A percentile compares a stretch with the other conserved stretches of the same genome.
These are phyloP conservation scores for Halocynthia roretzi DNA, from an alignment of 23 tunicate genomes.

Conservation along the genomic window DNA sequence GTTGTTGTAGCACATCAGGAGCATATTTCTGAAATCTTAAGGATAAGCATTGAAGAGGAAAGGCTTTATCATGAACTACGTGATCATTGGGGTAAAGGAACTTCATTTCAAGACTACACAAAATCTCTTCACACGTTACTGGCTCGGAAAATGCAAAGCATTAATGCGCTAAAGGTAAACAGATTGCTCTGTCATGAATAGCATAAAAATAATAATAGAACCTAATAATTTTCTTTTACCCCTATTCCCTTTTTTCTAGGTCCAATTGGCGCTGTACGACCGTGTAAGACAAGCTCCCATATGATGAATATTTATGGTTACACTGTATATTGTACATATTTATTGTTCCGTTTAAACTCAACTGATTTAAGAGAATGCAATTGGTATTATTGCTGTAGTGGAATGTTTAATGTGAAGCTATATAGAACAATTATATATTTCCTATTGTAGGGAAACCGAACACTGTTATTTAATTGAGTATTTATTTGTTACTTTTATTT, in stretches of 20 bases:
- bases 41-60: constrained; percentile 26
- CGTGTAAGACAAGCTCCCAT: constrained; percentile 11
- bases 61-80: constrained; percentile 15
- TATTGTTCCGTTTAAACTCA: too few species aligned
- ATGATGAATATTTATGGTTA: background rate
- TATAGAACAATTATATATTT: too few species aligned
- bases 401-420: too few species aligned
- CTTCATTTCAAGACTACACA: constrained; percentile 21
- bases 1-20: constrained; percentile 27
- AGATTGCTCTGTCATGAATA: background rate
- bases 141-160: constrained; percentile 12
- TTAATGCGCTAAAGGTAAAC: constrained; percentile 15
- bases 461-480: too few species aligned
- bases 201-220: background rate
- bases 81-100: constrained; percentile 20
- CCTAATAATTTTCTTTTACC: background rate
- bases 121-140: constrained; percentile 8
- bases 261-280: constrained; percentile 18
- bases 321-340: too few species aligned
- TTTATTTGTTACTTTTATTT: too few species aligned
- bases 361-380: too few species aligned
- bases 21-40: constrained; percentile 22
- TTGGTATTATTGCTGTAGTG: too few species aligned
- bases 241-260: constrained; percentile 5
- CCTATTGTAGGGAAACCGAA: too few species aligned